Evolutionary conservation across 1,140 invertebrate species (phyloP).

Genomic region (Drosophila kohkoa): DNA sequence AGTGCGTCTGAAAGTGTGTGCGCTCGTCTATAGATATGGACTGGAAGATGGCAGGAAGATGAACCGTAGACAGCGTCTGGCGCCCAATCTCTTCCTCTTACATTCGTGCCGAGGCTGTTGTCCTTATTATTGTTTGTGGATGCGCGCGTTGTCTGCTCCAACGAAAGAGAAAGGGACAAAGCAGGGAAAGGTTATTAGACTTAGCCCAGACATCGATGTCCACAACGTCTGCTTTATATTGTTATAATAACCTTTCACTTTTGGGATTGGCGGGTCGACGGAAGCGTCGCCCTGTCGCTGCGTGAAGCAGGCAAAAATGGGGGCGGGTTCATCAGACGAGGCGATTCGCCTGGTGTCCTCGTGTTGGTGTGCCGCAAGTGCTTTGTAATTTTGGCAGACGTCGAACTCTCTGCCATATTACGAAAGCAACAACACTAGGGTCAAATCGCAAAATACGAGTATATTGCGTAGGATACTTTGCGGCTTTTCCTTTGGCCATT

Average conservation of each 20-base stretch:
- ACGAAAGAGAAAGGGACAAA: slow-evolving; percentile 67
- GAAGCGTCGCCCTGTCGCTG: slow-evolving; percentile 40
- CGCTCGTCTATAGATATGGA: not conserved
- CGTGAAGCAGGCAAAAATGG: not conserved
- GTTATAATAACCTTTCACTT: slow-evolving; percentile 79
- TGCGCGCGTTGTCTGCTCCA: slow-evolving; percentile 55
- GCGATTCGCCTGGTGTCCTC: slow-evolving; percentile 7
- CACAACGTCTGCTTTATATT: slow-evolving; percentile 64
- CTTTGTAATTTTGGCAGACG: slow-evolving; percentile 14
- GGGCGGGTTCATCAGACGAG: slow-evolving; percentile 34
- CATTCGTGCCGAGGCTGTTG: slow-evolving; percentile 10
- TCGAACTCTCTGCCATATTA: slow-evolving; percentile 36
- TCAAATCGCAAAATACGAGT: not conserved
- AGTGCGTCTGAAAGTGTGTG: slow-evolving; percentile 4
- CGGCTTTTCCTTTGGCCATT: slow-evolving; percentile 1
- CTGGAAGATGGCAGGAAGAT: no score
- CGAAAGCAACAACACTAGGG: slow-evolving; percentile 7
- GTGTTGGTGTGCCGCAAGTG: not conserved
- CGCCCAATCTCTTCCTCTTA: not conserved
- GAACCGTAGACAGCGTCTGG: not conserved
- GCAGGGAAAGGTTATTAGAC: slow-evolving; percentile 78
- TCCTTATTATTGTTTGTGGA: slow-evolving; percentile 32
- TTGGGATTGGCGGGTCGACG: slow-evolving; percentile 54
- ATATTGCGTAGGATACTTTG: slow-evolving; percentile 20
- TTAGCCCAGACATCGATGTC: slow-evolving; percentile 65